Base-by-base conservation (phyloP, 2,888 invertebrate genomes). In the Tenthredo notha region DNA sequence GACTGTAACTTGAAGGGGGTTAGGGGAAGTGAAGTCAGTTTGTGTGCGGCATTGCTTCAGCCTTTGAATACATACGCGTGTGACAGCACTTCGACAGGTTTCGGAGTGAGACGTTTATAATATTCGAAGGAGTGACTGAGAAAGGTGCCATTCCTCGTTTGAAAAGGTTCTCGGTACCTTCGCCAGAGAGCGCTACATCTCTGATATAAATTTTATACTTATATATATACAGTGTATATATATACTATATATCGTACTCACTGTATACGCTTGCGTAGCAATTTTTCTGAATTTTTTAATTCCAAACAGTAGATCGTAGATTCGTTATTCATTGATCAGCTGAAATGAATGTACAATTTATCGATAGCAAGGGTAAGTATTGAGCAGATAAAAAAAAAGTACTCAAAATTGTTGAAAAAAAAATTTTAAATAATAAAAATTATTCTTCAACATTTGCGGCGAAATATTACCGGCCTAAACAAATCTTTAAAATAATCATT, bases 11-110 rank as follows among this genome's bases (percentile, higher is more conserved):
- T 6, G 70, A 85, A 82, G 85, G 85, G 82, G 80, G 80, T 85
- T n/a, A 85, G 85, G 85, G 70, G 85, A 65, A 61, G 84, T 29
- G 43, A 37, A 58, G 43, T 29, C 33, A 54, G 70, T 37, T 70
- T 84, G 84, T 84, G 84, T 84, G 84, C 25, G 84, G 33, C 86
- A 84, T 85, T 86, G 85, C 84, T 83, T 54, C 80, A 65, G 80
- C 40, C 47, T 58, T 85, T 86, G 78, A 90, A 89, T 88, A 87
- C 70, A 83, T 65, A 50, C 89, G 89, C 89, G 89, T 88, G 88
- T 90, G 87, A 88, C 85, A 87, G 88, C 87, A 88, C 67, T 88
- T 89, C 89, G 88, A 88, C 88, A 87, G 88, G 87, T 88, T 88
- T 54, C 77, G 85, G 89, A 90, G 88, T 83, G 90, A 89, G 89